Conservation (phyloP, 1,140 invertebrate genomes). For the Scaptomyza pallida region DNA sequence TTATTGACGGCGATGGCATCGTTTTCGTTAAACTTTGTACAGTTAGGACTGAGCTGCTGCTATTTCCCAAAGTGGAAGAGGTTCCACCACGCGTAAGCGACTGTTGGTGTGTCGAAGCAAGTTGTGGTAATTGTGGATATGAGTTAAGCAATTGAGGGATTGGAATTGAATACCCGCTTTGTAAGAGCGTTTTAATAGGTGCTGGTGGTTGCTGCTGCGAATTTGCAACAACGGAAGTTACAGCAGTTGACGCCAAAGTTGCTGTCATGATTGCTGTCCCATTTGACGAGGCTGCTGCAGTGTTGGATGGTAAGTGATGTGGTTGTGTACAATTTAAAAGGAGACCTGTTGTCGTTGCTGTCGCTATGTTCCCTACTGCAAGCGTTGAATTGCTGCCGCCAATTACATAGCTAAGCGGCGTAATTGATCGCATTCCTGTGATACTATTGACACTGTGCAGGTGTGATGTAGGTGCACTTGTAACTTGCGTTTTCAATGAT, state of each 20-base stretch:
- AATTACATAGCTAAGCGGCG: constrained; percentile 58
- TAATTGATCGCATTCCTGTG: constrained; percentile 61
- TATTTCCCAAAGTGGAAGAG: constrained; percentile 24
- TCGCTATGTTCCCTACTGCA: constrained; percentile 21
- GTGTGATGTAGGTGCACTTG: constrained; percentile 46
- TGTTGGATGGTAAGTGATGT: constrained; percentile 47
- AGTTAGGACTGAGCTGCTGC: constrained; percentile 41
- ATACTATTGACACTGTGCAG: constrained; percentile 37
- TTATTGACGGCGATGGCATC: constrained; percentile 42
- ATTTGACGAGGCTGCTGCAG: constrained; percentile 22
- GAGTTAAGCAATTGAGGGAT: constrained; percentile 61
- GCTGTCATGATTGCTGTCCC: constrained; percentile 42
- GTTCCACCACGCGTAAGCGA: constrained; percentile 44
- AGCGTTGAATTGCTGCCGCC: constrained; percentile 42
- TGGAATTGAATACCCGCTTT: constrained; percentile 51
- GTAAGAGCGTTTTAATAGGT: constrained; percentile 54
- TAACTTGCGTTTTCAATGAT: constrained; percentile 83
- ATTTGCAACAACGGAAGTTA: constrained; percentile 27
- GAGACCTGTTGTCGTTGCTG: constrained; percentile 41
- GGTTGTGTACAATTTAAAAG: constrained; percentile 49
- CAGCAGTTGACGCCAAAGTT: constrained; percentile 23
- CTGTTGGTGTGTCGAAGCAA: constrained; percentile 46
- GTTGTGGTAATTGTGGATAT: constrained; percentile 48
- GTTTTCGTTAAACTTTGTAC: constrained; percentile 59
- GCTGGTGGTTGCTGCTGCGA: constrained; percentile 58